phyloP scores from a whole-genome alignment of 2,113 vertebrate genomes.

The Saccopteryx leptura region DNA sequence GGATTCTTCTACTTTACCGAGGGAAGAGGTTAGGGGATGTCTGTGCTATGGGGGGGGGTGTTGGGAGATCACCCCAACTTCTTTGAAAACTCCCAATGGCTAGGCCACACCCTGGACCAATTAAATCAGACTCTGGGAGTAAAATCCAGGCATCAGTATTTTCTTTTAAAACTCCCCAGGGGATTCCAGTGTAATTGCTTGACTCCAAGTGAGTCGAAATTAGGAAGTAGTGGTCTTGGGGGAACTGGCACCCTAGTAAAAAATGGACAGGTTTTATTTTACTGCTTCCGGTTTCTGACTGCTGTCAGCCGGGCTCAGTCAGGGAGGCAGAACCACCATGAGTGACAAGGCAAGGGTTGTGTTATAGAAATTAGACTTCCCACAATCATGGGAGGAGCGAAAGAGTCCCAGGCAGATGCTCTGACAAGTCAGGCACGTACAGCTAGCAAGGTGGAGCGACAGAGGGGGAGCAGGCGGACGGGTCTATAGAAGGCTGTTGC shows the following conservation, averaged over 20 bases:
- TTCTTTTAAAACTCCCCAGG: background rate
- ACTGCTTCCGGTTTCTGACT: background rate
- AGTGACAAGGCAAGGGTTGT: background rate
- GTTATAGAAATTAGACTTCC: background rate
- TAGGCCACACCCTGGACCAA: background rate
- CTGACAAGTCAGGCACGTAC: background rate
- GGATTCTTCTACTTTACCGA: background rate
- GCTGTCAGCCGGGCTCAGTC: background rate
- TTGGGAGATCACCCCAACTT: background rate
- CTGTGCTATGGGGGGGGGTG: background rate
- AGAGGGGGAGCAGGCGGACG: background rate
- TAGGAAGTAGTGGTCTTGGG: background rate
- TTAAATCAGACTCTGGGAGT: background rate
- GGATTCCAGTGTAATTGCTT: background rate
- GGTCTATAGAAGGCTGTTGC: background rate
- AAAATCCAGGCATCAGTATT: background rate
- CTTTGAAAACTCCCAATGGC: background rate
- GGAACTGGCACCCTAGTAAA: background rate
- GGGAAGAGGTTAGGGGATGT: background rate
- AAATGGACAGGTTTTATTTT: background rate
- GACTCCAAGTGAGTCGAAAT: background rate
- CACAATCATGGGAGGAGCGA: rapidly evolving
- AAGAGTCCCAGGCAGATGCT: background rate
- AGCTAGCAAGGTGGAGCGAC: background rate
- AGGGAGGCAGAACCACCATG: background rate